Evolutionary conservation across 2,888 invertebrate genomes (phyloP), one percentile per base, ranked within the genome.

Genomic region (Brachyptera putata): DNA sequence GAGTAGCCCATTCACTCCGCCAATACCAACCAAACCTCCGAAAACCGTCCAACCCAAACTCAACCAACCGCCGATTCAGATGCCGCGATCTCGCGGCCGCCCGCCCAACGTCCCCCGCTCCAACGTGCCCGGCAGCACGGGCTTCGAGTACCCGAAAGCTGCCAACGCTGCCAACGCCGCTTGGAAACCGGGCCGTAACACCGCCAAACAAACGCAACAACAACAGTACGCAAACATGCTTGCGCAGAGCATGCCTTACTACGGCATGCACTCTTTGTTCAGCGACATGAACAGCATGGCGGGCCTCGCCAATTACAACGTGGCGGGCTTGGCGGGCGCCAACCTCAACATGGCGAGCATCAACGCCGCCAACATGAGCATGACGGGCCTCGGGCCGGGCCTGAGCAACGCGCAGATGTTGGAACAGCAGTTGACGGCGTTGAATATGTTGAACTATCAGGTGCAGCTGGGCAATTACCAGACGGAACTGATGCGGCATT

Each of bases 371-470:
- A 34, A 60, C 56, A n/a, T 22, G 60, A 14, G 48, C 64, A 3
- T 55, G 62, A 74, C 0, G 77, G 77, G 64, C 76, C 75, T 1
- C 75, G 72, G 1, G 67, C 75, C 0, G 77, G 77, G 64, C 77
- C 75, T 1, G 75, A 72, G 1, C 64, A 72, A 69, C 75, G 76
- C 0, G 77, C 76, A 61, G 75, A 49, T 57, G 11, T 26, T 65
- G 26, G 65, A 65, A 26, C 60, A 57, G 18, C 60, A 60, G 57
- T 37, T 63, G 16, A 55, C 53, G 18, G 57, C 61, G 16, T 46
- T 46, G 22, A 46, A 46, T 22, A 3, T 46, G 46, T 46, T 46
- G 22, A 46, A 46, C 53, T 53, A 53, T 36, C 53, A 53, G 53
- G 36, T 53, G 22, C 53, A 36, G 21, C 34, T 53, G 53, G 53